Evolutionary conservation across 2,797 vertebrate genomes (phyloP), one percentile per base, ranked within the genome.

Genomic region (Calcarius lapponicus): DNA sequence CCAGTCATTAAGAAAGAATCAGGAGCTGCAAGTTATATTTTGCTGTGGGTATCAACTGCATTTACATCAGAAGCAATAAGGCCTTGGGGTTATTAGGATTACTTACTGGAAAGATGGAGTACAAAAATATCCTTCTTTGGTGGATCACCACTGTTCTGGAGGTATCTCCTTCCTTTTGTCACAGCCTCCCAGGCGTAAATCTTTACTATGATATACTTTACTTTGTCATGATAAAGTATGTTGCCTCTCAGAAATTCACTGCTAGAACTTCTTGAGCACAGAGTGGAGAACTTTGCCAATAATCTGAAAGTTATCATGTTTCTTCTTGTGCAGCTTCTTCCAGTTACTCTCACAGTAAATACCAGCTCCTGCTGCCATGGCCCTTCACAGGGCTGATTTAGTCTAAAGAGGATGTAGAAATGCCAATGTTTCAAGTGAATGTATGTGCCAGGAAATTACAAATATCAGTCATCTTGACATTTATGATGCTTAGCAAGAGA

Each of bases 11-110:
- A 58, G 28, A 82, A 86, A 67, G 20, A 83, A 82, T 45, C 3
- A 20, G 45, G 29, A 83, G 36, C 21, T 1, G 0, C 17, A 83
- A 40, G 38, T 73, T 56, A 48, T 0, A 0, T 57, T 80, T 88
- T 70, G n/a, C 28, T 82, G n/a, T 38, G n/a, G 17, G 2, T 56
- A 42, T 83, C 17, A 48, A 13, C 18, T 64, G 53, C 9, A 6
- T 76, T 78, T 50, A 19, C 4, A 24, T 34, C 21, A 64, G 69
- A 90, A 80, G 13, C 25, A 74, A 21, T 32, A 40, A 3, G 24
- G 14, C 28, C 61, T 74, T 79, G 53, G n/a, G 17, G 34, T 67
- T 74, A 17, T 62, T 29, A 48, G 36, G 43, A 58, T 43, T 76
- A 40, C 32, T 86, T 22, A 4, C 6, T 62, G 72, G 25, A 24